Percentiles rank a stretch among this genome's conserved stretches.
Evolutionary conservation across 1,140 invertebrate species (phyloP).

Genomic region (Saccostrea echinata): DNA sequence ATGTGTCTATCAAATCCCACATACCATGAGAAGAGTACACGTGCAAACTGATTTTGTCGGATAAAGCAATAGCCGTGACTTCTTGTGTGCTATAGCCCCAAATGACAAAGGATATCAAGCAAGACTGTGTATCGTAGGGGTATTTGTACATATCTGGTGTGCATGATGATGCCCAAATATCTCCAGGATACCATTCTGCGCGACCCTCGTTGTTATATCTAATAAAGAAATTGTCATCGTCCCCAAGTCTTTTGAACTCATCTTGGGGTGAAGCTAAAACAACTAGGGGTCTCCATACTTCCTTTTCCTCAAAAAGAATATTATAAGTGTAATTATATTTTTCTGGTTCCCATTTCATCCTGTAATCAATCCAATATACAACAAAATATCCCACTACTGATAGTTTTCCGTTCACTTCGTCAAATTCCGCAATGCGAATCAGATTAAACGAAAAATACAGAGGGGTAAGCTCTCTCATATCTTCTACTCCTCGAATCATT

Average conservation of each 20-base stretch:
- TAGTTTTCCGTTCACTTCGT: constrained; percentile 36
- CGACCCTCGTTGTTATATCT: neutral
- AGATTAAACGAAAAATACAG: neutral
- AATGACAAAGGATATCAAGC: neutral
- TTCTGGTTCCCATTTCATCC: constrained; percentile 38
- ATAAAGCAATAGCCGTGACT: neutral
- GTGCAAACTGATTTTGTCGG: neutral
- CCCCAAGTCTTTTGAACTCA: neutral
- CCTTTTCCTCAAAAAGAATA: constrained; percentile 6
- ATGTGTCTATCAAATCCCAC: constrained; percentile 38
- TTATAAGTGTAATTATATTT: neutral
- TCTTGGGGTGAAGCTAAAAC: neutral
- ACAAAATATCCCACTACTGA: constrained; percentile 39
- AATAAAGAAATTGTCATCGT: constrained; percentile 6
- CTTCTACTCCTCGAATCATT: neutral
- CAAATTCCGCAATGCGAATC: constrained; percentile 18
- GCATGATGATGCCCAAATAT: constrained; percentile 4
- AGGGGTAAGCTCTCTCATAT: neutral
- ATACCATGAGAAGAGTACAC: constrained; percentile 32
- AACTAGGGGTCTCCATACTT: constrained; percentile 41
- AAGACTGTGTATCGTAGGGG: constrained; percentile 45
- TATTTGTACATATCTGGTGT: constrained; percentile 29
- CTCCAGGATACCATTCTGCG: constrained; percentile 21
- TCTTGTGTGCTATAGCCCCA: constrained; percentile 34
- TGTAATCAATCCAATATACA: constrained; percentile 37